Percentiles rank a stretch among this genome's conserved stretches.
Conservation (phyloP, 2,797 vertebrate genomes). For the Myotis pilosus region DNA sequence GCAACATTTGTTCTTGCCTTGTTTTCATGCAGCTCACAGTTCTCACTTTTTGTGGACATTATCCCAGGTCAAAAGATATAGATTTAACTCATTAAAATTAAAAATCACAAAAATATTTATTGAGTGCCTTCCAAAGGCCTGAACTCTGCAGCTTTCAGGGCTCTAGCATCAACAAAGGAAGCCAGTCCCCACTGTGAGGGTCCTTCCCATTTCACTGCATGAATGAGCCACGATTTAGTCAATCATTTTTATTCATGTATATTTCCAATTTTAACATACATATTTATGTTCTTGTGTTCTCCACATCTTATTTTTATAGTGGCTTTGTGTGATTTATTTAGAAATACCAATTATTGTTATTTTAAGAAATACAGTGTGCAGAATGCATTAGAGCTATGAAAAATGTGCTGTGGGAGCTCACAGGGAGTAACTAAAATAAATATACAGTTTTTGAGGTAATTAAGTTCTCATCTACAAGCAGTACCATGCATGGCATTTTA, state of each 20-base stretch:
- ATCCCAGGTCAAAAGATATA: not conserved
- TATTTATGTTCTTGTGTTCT: not conserved
- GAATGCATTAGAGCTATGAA: not conserved
- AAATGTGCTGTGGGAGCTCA: not conserved
- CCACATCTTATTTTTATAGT: not conserved
- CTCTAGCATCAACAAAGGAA: not conserved
- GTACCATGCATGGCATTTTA: not conserved
- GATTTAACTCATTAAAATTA: not conserved
- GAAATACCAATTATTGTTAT: not conserved
- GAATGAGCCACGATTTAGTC: not conserved
- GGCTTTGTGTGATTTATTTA: not conserved
- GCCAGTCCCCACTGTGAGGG: no score
- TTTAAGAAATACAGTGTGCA: not conserved
- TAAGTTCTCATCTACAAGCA: not conserved
- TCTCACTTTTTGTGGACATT: not conserved
- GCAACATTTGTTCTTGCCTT: not conserved
- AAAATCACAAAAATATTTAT: not conserved
- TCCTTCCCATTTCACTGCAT: not conserved
- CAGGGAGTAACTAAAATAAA: not conserved
- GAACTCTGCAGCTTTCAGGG: not conserved
- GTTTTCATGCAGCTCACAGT: not conserved
- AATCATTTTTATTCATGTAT: no score
- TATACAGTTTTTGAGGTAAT: not conserved
- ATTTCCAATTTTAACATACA: not conserved
- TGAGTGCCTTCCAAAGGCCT: not conserved